Base-by-base conservation (phyloP, 2,888 invertebrate species). In the Cremastinae sp. region DNA sequence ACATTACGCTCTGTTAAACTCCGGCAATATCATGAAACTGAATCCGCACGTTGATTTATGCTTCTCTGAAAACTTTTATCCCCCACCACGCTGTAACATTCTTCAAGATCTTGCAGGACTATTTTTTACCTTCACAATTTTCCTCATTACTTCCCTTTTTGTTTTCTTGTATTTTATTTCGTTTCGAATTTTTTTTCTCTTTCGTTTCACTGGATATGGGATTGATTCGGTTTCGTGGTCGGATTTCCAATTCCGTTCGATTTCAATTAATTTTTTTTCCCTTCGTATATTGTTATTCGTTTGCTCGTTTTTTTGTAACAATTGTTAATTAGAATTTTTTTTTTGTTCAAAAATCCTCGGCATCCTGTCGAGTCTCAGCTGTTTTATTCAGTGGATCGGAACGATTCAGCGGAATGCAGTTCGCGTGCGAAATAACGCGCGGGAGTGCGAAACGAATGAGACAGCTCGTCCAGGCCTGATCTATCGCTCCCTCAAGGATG, bases 1-100 rank as follows among this genome's bases (percentile, higher is more conserved):
- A 41, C 47, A 39, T 62, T 56, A 43, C 69, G 37, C 59, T 58
- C 65, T 47, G 58, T 62, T 73, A 49, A 66, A 55, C 39, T 66
- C 62, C 39, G 16, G 39, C 53, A 62, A 22, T 51, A 72, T 51
- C 58, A 55, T 66, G 55, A 18, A 45, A 51, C 28, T 45, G 79
- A 78, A 80, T 80, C 74, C 80, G 68, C 64, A 78, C 77, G 77
- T 84, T 84, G 84, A 87, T 87, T 86, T 85, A 87, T 82, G 79
- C 78, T 81, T 70, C 77, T 80, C 80, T 81, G 28, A 28, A 82
- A 85, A 86, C 82, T 85, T 85, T 85, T 85, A 86, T 85, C 84
- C 82, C 78, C 66, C 22, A 5, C 80, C 82, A 81, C 84, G 83
- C 62, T 78, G 79, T 86, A 83, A 83, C 81, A 53, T 53, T 61